phyloP scores from a whole-genome alignment of 92 coral and sea anemone genomes.

The Actinostola sp. region DNA sequence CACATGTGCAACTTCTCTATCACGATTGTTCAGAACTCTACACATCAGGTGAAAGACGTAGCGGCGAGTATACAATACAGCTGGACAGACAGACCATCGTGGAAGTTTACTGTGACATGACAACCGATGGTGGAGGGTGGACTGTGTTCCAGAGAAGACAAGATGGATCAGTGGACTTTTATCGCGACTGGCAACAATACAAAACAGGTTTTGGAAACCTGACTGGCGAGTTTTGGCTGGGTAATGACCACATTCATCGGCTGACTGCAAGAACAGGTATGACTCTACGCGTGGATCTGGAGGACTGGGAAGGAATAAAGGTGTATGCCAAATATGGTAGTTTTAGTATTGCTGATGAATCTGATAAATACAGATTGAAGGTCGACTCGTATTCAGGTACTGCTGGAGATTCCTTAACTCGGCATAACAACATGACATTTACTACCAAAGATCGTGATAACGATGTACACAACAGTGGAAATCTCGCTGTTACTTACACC shows the following conservation, averaged over 20 bases:
- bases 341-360: conserved; percentile 46
- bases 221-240: conserved; percentile 60
- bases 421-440: conserved; percentile 48
- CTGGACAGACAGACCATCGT: conserved; percentile 6
- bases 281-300: conserved; percentile 52
- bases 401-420: conserved; percentile 57
- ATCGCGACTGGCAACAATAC: conserved; percentile 44
- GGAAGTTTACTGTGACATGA: conserved; percentile 46
- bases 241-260: conserved; percentile 51
- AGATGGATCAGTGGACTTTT: conserved; percentile 57
- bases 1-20: not conserved
- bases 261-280: conserved; percentile 38
- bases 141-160: conserved; percentile 66
- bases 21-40: conserved; percentile 20
- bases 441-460: conserved; percentile 65
- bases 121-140: conserved; percentile 52
- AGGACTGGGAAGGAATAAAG: conserved; percentile 45
- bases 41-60: conserved; percentile 8
- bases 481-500: conserved; percentile 33
- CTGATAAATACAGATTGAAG: conserved; percentile 45
- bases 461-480: conserved; percentile 2
- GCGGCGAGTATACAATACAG: conserved; percentile 19
- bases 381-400: conserved; percentile 57
- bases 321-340: conserved; percentile 53
- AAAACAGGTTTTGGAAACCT: conserved; percentile 60